Evolutionary conservation across 2,888 invertebrate genomes (phyloP).

Genomic region (Cryptocephalus primarius): DNA sequence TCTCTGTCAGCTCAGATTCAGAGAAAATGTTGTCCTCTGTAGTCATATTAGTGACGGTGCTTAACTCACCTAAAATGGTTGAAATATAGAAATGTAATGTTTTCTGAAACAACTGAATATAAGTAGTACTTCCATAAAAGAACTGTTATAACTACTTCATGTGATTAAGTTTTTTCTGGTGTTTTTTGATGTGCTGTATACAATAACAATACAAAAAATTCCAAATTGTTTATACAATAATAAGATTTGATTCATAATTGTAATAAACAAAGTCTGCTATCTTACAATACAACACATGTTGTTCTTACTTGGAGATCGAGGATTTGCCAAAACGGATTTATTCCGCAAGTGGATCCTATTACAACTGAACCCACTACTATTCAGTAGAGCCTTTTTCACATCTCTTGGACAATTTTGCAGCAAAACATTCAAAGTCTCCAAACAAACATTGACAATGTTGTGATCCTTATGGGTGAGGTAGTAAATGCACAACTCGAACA

Average conservation of each 20-base stretch:
- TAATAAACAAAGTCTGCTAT: too few relatives aligned
- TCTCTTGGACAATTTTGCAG: conserved; percentile 44
- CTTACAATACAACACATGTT: too few relatives aligned
- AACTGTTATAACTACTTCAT: too few relatives aligned
- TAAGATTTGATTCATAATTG: too few relatives aligned
- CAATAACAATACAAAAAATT: too few relatives aligned
- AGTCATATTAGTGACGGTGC: conserved; percentile 33
- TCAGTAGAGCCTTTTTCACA: conserved; percentile 43
- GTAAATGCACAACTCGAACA: conserved; percentile 66
- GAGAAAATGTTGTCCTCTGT: conserved; percentile 31
- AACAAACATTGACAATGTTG: conserved; percentile 76
- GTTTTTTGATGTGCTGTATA: too few relatives aligned
- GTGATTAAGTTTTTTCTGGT: too few relatives aligned
- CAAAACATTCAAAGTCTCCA: conserved; percentile 64
- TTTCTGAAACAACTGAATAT: too few relatives aligned
- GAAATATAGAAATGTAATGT: background rate
- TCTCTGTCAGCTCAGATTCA: conserved; percentile 33
- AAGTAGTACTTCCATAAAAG: too few relatives aligned
- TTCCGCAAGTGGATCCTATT: conserved; percentile 32
- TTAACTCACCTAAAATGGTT: conserved; percentile 33
- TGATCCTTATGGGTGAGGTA: conserved; percentile 66
- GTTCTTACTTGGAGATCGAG: conserved; percentile 43
- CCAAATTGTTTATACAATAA: too few relatives aligned
- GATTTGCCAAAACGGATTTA: conserved; percentile 11
- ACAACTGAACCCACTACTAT: conserved; percentile 36